Conservation (phyloP, 2,797 vertebrate genomes). For the Myiothlypis chrysogaster region DNA sequence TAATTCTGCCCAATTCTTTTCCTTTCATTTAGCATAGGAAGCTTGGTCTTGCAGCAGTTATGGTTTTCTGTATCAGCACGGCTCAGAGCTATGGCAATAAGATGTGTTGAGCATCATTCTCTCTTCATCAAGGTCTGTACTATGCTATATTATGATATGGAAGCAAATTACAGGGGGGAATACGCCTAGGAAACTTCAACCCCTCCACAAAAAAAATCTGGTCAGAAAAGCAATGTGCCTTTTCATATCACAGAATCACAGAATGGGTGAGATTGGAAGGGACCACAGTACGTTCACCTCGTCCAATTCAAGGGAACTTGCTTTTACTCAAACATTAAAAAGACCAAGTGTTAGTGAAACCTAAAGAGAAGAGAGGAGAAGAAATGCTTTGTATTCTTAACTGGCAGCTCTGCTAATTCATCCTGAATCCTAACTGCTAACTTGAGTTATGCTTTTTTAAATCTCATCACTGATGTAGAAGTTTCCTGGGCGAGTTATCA, state of each 20-base stretch:
- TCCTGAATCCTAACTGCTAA: neutral
- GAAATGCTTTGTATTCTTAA: neutral
- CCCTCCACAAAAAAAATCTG: neutral
- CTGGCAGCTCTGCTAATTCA: neutral
- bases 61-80: rapidly evolving
- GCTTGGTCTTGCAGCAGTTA: neutral
- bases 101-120: neutral
- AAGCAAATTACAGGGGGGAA: neutral
- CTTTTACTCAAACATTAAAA: neutral
- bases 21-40: neutral
- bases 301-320: neutral
- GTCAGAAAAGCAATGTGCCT: neutral
- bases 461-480: neutral
- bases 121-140: neutral
- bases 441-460: neutral
- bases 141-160: neutral
- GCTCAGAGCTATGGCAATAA: neutral
- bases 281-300: neutral
- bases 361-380: neutral
- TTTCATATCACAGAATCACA: neutral
- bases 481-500: neutral
- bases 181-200: neutral
- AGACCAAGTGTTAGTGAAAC: neutral
- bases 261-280: neutral
- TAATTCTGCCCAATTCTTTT: neutral